Conservation (phyloP, 2,888 invertebrate species). For the Cephalotes varians region DNA sequence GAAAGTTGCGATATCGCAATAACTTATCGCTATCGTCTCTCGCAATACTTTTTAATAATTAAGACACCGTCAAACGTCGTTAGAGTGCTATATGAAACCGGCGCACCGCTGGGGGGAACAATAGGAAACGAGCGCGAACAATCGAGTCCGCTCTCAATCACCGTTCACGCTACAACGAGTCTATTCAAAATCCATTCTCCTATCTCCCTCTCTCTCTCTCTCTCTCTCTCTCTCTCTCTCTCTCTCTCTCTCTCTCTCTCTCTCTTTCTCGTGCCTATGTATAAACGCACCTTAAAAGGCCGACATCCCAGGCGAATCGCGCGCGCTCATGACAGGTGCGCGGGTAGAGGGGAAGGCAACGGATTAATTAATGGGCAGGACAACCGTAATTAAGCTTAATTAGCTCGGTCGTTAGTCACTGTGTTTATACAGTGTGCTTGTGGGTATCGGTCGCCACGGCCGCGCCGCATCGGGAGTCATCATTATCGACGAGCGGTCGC, state of each 20-base stretch:
- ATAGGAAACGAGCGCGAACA: slow-evolving; percentile 42
- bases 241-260: slow-evolving; percentile 11
- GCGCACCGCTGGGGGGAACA: slow-evolving; percentile 19
- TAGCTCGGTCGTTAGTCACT: slow-evolving; percentile 62
- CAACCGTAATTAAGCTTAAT: slow-evolving; percentile 88
- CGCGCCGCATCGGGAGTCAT: slow-evolving; percentile 48
- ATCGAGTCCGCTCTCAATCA: slow-evolving; percentile 48
- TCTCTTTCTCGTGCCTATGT: slow-evolving; percentile 4
- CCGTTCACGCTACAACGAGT: slow-evolving; percentile 52
- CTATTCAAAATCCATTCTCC: slow-evolving; percentile 38
- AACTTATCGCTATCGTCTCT: not conserved
- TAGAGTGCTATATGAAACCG: slow-evolving; percentile 1
- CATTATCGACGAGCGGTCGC: slow-evolving; percentile 39
- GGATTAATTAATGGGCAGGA: slow-evolving; percentile 83
- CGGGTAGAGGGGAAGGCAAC: slow-evolving; percentile 30
- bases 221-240: slow-evolving; percentile 30
- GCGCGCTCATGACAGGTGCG: slow-evolving; percentile 61
- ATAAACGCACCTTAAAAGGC: slow-evolving; percentile 54
- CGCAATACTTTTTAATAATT: slow-evolving; percentile 33
- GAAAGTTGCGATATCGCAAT: not conserved
- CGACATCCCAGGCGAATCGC: slow-evolving; percentile 48
- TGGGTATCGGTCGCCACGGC: slow-evolving; percentile 21
- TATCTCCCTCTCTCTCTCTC: slow-evolving; percentile 12
- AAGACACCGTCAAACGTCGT: slow-evolving; percentile 18
- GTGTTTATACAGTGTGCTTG: slow-evolving; percentile 56